These are phyloP conservation scores for Phoxinus phoxinus DNA, from an alignment of 2,113 vertebrate species.

Conservation along the genomic window DNA sequence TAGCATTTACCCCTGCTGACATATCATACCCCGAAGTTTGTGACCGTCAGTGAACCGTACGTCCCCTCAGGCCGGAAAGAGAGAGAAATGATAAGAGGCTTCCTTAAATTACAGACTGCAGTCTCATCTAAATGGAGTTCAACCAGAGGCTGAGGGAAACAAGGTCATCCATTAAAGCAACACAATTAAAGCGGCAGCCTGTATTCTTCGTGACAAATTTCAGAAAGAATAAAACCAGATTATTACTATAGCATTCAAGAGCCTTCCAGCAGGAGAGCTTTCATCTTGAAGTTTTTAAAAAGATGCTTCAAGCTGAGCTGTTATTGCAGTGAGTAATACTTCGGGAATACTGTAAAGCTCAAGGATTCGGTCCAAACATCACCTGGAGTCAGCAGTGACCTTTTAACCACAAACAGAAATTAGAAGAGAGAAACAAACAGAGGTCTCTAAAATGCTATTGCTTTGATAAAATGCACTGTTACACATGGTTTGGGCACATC, in stretches of 20 bases:
- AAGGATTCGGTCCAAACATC: slow-evolving; percentile 4
- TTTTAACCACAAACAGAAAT: slow-evolving; percentile 6
- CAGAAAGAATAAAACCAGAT: slow-evolving; percentile 59
- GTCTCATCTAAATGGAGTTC: slow-evolving; percentile 75
- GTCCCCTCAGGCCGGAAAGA: slow-evolving; percentile 66
- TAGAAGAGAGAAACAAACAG: neutral
- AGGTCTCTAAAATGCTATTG: neutral
- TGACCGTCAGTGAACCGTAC: slow-evolving; percentile 54
- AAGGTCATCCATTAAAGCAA: slow-evolving; percentile 66
- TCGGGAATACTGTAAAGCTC: slow-evolving; percentile 8
- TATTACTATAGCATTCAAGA: slow-evolving; percentile 51
- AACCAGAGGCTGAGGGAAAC: slow-evolving; percentile 71
- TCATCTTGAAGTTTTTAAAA: slow-evolving; percentile 45
- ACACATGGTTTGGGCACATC: neutral
- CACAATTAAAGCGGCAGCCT: slow-evolving; percentile 59
- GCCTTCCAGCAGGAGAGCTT: slow-evolving; percentile 29
- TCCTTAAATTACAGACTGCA: slow-evolving; percentile 77
- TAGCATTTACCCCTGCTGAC: slow-evolving; percentile 1
- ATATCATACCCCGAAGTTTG: neutral
- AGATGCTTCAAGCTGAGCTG: neutral
- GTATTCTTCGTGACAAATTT: slow-evolving; percentile 66
- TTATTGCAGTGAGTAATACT: slow-evolving; percentile 30
- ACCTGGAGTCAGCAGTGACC: slow-evolving; percentile 8
- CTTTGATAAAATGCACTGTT: neutral
- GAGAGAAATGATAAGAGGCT: slow-evolving; percentile 73